Base-by-base conservation (phyloP, 2,888 invertebrate species). In the Stenodema calcarata region DNA sequence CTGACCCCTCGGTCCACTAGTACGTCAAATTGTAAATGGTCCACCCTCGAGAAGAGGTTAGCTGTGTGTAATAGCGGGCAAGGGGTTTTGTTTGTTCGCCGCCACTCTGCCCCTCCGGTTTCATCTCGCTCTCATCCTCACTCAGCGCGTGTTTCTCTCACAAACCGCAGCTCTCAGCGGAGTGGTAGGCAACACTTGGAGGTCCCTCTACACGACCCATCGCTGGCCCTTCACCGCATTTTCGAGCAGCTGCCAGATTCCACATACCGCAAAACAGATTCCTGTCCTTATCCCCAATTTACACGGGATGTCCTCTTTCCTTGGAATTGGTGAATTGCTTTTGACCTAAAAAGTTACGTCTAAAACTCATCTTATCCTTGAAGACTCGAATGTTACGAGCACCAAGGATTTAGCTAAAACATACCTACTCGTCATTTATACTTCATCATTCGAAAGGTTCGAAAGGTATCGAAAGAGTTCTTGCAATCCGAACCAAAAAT, bases 221-320 rank as follows among this genome's bases (percentile, higher is more conserved):
- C 35, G 18, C 11, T 16, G 41, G 18, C 78, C 7, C 78, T 78
- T 78, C 82, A 35, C 82, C 69, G 42, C 82, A 82, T 82, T 62
- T 78, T 82, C 69, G 82, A 54, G 82, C 69, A 23, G 82, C 82
- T 82, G 42, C 18, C 41, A 23, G 82, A 69, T 62, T 54, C 69
- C 82, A 69, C 82, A 82, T 69, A 82, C 82, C 82, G 82, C 82
- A 35, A 78, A 82, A 82, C 82, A 41, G 82, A 82, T 82, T 82
- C 82, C 69, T 44, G 69, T 41, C 62, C 82, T 42, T 69, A 69
- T 69, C 70, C 62, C 27, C 69, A 35, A 54, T 82, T 82, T 62
- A 44, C 78, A 78, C 44, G 44, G 44, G 0, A 6, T 23, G 41
- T 44, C 78, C 78, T 44, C 78, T 78, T 78, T 27, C 78, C 18